Conservation (phyloP, 2,113 vertebrate species). For the Odontesthes bonariensis region DNA sequence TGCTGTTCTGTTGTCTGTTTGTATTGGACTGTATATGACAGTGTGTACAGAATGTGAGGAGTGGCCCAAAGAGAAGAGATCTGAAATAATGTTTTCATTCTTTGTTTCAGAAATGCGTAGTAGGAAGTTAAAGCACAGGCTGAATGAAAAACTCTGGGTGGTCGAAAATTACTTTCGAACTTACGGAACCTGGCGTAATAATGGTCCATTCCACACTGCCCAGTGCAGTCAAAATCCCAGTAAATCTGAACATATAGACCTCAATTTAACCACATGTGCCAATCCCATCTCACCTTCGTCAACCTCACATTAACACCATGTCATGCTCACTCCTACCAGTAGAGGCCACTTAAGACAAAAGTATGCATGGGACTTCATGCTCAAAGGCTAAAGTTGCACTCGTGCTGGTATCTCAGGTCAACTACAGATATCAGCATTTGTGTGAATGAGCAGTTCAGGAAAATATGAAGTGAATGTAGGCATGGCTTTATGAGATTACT, state of each 20-base stretch:
- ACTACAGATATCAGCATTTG: constrained; percentile 31
- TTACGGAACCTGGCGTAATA: constrained; percentile 86
- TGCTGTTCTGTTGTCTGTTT: constrained; percentile 60
- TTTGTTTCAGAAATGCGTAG: constrained; percentile 89
- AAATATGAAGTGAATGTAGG: not conserved
- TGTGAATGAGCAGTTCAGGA: constrained; percentile 11
- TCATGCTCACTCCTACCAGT: constrained; percentile 70
- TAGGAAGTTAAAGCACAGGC: constrained; percentile 87
- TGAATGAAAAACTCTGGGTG: constrained; percentile 87
- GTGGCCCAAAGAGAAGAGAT: constrained; percentile 88
- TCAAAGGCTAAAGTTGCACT: constrained; percentile 72
- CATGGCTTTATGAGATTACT: not conserved
- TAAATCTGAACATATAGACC: constrained; percentile 77
- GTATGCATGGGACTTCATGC: constrained; percentile 70
- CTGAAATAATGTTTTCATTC: constrained; percentile 89
- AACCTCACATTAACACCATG: constrained; percentile 76
- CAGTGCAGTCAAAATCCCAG: constrained; percentile 78
- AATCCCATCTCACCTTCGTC: constrained; percentile 66
- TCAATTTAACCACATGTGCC: constrained; percentile 67
- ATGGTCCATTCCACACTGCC: constrained; percentile 80
- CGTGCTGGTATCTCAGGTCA: constrained; percentile 66
- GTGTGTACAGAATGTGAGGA: constrained; percentile 69
- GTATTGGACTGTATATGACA: constrained; percentile 55
- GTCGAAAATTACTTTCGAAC: constrained; percentile 85
- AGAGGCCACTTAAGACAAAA: constrained; percentile 68